Evolutionary conservation across 2,797 vertebrate genomes (phyloP).

Genomic region (Lateolabrax maculatus): DNA sequence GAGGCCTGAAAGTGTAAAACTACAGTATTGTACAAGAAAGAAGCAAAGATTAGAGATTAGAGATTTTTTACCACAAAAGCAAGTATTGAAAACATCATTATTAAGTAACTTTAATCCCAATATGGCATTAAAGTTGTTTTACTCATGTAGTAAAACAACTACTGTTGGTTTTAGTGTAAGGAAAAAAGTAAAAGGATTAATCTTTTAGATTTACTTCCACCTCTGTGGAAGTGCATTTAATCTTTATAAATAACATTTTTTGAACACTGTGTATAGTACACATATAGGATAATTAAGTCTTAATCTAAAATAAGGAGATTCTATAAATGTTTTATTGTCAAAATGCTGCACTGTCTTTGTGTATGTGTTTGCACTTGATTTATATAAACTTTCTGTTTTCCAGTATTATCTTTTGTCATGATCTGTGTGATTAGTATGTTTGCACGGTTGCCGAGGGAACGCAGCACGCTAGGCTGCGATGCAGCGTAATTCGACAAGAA

Average conservation of each 20-base stretch:
- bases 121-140: too few species aligned
- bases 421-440: slow-evolving; percentile 70
- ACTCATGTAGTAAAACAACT: not conserved
- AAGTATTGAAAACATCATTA: not conserved
- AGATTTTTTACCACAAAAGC: not conserved
- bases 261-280: not conserved
- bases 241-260: not conserved
- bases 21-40: not conserved
- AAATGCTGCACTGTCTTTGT: not conserved
- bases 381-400: slow-evolving; percentile 49
- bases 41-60: too few species aligned
- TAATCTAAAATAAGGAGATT: not conserved
- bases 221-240: not conserved
- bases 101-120: not conserved
- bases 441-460: slow-evolving; percentile 74
- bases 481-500: slow-evolving; percentile 64
- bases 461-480: slow-evolving; percentile 54
- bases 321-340: not conserved
- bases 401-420: slow-evolving; percentile 51
- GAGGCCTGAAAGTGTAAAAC: not conserved
- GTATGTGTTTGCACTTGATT: slow-evolving; percentile 31
- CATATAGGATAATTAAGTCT: not conserved
- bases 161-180: not conserved
- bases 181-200: not conserved
- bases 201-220: not conserved